Percentiles rank a stretch among this genome's conserved stretches.
Evolutionary conservation across 2,797 vertebrate genomes (phyloP).

Genomic region (Amniataba percoides): DNA sequence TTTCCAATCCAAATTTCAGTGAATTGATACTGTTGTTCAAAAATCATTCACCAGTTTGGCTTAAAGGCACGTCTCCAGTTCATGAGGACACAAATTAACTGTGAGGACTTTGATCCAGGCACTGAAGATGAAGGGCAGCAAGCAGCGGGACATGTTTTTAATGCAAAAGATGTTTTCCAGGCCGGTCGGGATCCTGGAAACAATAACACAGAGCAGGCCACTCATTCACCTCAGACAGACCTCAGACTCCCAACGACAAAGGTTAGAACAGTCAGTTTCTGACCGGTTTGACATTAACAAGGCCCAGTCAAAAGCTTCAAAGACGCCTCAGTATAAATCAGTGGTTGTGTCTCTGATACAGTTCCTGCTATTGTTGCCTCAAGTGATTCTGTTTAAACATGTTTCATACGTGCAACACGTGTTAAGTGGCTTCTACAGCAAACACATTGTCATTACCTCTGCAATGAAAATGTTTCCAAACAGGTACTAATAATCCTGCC

Average conservation of each 20-base stretch:
- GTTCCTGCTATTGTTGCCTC: constrained; percentile 17
- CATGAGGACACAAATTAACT: constrained; percentile 15
- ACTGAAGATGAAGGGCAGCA: constrained; percentile 36
- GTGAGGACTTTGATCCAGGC: constrained; percentile 56
- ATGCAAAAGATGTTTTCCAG: constrained; percentile 65
- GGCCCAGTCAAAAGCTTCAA: constrained; percentile 35
- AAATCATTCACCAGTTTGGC: constrained; percentile 28
- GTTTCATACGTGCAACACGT: constrained; percentile 22
- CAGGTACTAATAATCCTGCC: constrained; percentile 39
- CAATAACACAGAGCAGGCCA: constrained; percentile 60
- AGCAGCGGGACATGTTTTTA: constrained; percentile 47
- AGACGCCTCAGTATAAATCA: constrained; percentile 13
- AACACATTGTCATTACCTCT: constrained; percentile 17
- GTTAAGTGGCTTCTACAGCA: constrained; percentile 1
- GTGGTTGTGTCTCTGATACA: constrained; percentile 23
- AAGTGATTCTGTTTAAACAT: not conserved
- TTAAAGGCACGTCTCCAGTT: constrained; percentile 37
- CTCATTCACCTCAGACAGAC: constrained; percentile 58
- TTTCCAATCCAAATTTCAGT: constrained; percentile 9
- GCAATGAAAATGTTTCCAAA: constrained; percentile 12
- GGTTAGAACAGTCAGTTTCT: constrained; percentile 36
- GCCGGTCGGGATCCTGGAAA: constrained; percentile 57
- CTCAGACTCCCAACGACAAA: constrained; percentile 15
- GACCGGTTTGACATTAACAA: constrained; percentile 60
- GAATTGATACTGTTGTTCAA: constrained; percentile 18